Percentiles rank a stretch among this genome's conserved stretches.
Conservation (phyloP, 1,140 invertebrate genomes). For the Drosophila kanapiae region DNA sequence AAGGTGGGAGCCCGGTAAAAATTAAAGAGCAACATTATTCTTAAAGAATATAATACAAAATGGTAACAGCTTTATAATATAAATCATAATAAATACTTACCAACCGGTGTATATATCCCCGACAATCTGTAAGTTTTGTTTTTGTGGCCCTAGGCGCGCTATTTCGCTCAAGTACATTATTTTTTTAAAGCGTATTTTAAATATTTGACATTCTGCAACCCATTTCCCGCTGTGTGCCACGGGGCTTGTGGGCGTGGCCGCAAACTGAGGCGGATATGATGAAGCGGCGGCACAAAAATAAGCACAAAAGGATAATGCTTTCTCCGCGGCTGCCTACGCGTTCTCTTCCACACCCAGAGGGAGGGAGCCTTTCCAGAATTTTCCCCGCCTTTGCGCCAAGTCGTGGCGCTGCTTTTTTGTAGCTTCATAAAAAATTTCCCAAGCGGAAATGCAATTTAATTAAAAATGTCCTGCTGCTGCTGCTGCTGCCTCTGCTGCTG, state of each 20-base stretch:
- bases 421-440: constrained; percentile 83
- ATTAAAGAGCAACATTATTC: no score
- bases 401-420: constrained; percentile 55
- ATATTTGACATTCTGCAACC: neutral
- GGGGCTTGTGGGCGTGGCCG: constrained; percentile 41
- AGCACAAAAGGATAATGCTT: constrained; percentile 66
- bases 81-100: no score
- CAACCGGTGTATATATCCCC: no score
- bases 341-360: neutral
- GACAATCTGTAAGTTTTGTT: no score
- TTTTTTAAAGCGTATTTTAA: neutral
- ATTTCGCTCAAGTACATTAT: no score
- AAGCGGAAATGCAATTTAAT: constrained; percentile 84
- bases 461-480: constrained; percentile 75
- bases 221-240: neutral
- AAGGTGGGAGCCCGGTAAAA: no score
- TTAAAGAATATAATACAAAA: no score
- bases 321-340: constrained; percentile 16
- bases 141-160: no score
- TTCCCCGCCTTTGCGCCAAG: neutral
- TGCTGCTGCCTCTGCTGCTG: constrained; percentile 40
- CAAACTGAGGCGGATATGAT: constrained; percentile 58
- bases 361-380: neutral
- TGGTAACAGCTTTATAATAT: no score
- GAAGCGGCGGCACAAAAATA: constrained; percentile 76